Conservation (phyloP, 2,888 invertebrate genomes). For the Drosophila rellima region DNA sequence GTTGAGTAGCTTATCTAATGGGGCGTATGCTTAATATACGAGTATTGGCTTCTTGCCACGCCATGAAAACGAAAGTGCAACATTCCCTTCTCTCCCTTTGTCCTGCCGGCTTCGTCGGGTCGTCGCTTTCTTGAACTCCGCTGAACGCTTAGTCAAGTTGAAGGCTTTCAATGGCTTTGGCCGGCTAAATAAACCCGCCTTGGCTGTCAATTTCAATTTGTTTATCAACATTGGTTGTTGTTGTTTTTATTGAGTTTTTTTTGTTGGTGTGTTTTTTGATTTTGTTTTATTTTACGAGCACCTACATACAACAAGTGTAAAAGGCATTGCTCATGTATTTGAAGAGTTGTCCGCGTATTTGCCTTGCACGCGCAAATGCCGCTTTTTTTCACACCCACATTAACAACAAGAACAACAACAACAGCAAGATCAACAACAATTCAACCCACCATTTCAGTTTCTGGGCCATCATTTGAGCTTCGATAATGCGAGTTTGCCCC, state of each 20-base stretch:
- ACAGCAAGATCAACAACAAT: conserved; percentile 3
- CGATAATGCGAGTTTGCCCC: conserved; percentile 44
- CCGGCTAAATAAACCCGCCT: conserved; percentile 75
- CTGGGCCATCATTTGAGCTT: conserved; percentile 42
- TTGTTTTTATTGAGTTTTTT: too few species aligned
- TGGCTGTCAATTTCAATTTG: conserved; percentile 70
- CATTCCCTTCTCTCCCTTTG: neutral
- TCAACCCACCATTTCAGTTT: conserved; percentile 20
- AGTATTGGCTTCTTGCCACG: neutral
- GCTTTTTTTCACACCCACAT: conserved; percentile 22
- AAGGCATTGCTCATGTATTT: conserved; percentile 25
- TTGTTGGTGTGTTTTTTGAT: too few species aligned
- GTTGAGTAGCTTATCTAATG: conserved; percentile 17
- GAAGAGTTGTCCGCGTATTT: conserved; percentile 26
- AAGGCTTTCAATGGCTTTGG: conserved; percentile 61
- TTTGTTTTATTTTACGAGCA: conserved; percentile 16
- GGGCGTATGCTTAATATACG: neutral
- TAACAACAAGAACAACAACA: conserved; percentile 2
- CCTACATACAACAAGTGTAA: conserved; percentile 29
- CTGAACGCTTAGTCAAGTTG: conserved; percentile 69
- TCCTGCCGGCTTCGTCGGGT: neutral
- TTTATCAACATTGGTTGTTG: conserved; percentile 59
- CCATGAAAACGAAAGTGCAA: conserved; percentile 54
- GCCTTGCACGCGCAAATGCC: conserved; percentile 22
- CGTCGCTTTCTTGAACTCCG: conserved; percentile 38